These are phyloP conservation scores for Erythrolamprus reginae DNA, from an alignment of 2,113 vertebrate genomes.

Conservation along the genomic window DNA sequence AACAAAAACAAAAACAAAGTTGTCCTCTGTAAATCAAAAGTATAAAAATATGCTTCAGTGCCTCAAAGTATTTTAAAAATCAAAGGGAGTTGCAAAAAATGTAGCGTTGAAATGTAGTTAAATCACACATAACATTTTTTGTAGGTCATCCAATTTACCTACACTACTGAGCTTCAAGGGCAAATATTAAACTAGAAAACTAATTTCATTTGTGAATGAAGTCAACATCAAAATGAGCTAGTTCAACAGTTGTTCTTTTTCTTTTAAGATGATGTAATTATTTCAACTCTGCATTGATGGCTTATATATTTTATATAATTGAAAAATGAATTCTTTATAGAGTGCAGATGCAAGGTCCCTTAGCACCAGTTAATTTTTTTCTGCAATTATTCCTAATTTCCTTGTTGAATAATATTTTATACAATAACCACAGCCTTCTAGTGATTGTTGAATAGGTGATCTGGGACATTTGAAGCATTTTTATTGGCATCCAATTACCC, in stretches of 20 bases:
- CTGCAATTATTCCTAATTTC: not conserved
- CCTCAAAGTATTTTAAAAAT: not conserved
- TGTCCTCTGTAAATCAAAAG: not conserved
- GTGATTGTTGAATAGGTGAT: not conserved
- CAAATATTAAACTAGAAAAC: not conserved
- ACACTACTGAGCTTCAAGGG: not conserved
- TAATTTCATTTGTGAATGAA: not conserved
- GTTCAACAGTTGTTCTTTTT: not conserved
- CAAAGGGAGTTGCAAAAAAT: not conserved
- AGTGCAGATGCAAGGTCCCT: not conserved
- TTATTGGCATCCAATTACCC: not conserved
- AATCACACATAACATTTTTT: not conserved
- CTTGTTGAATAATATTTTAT: not conserved
- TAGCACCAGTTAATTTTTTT: not conserved
- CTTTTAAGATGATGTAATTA: not conserved
- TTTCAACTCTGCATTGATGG: not conserved
- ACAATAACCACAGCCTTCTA: not conserved
- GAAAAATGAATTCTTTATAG: not conserved
- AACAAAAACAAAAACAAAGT: not conserved
- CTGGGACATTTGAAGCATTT: not conserved
- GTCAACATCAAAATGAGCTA: not conserved
- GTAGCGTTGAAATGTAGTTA: not conserved
- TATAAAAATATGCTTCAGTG: not conserved
- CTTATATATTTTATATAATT: not conserved
- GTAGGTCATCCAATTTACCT: not conserved